Percentiles rank a stretch among this genome's conserved stretches.
These are phyloP conservation scores for Sceloporus tristichus DNA, from an alignment of 2,113 vertebrate species.

Conservation along the genomic window DNA sequence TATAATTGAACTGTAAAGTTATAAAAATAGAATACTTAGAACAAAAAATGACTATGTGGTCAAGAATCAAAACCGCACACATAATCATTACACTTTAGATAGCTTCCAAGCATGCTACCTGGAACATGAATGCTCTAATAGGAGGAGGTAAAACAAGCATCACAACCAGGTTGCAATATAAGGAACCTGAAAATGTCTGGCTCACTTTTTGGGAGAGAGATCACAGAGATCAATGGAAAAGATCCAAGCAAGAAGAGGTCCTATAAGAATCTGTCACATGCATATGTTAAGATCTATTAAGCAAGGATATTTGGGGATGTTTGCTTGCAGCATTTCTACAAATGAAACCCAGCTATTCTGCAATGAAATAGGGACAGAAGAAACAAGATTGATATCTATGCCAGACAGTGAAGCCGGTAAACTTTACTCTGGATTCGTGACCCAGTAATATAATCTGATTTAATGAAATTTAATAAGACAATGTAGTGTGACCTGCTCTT, in stretches of 20 bases:
- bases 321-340: background rate
- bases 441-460: too few relatives aligned
- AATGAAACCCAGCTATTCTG: background rate
- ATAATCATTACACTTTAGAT: too few relatives aligned
- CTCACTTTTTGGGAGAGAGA: background rate
- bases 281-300: background rate
- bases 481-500: too few relatives aligned
- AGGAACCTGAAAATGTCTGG: constrained; percentile 13
- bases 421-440: too few relatives aligned
- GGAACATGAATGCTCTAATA: too few relatives aligned
- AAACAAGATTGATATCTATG: rapidly evolving
- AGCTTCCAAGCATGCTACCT: too few relatives aligned
- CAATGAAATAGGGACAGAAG: background rate
- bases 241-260: background rate
- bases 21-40: too few relatives aligned
- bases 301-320: background rate
- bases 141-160: too few relatives aligned
- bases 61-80: too few relatives aligned
- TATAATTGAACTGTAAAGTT: too few relatives aligned
- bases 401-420: background rate
- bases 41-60: too few relatives aligned
- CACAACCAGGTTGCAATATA: constrained; percentile 1
- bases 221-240: background rate
- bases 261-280: background rate
- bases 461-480: too few relatives aligned